Evolutionary conservation across 2,888 invertebrate species (phyloP).

Genomic region (Cantharis nigra): DNA sequence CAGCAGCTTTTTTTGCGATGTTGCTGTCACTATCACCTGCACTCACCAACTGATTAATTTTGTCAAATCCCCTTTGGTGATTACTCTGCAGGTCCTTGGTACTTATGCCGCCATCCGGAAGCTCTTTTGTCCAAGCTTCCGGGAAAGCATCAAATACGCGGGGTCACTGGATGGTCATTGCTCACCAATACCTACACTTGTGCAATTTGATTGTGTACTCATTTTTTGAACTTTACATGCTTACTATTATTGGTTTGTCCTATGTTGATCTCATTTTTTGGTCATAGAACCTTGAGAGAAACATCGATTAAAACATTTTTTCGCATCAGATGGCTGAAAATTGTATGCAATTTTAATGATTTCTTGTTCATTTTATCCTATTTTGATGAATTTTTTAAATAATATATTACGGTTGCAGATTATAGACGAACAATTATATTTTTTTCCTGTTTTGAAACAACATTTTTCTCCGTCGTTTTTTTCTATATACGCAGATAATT

Average conservation of each 20-base stretch:
- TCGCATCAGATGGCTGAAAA: background rate
- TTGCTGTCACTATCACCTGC: conserved; percentile 49
- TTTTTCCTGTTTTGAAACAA: background rate
- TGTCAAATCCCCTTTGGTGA: conserved; percentile 15
- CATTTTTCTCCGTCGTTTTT: background rate
- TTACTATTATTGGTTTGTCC: conserved; percentile 22
- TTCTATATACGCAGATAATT: background rate
- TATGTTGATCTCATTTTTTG: conserved; percentile 12
- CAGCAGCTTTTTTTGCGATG: conserved; percentile 34
- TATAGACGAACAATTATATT: background rate
- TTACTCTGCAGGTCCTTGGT: conserved; percentile 43
- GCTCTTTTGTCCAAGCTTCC: conserved; percentile 56
- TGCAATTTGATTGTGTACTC: conserved; percentile 37
- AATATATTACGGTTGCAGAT: background rate
- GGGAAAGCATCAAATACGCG: conserved; percentile 55
- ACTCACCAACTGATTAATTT: conserved; percentile 46
- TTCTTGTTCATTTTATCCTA: background rate
- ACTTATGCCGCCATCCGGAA: conserved; percentile 48
- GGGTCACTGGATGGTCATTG: conserved; percentile 58
- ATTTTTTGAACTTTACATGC: conserved; percentile 19
- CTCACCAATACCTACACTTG: conserved; percentile 44
- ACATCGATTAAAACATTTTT: background rate
- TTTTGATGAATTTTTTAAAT: background rate
- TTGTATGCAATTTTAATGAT: background rate
- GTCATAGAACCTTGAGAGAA: background rate